Evolutionary conservation across 2,888 invertebrate species (phyloP).

Genomic region (Oligia fasciuncula): DNA sequence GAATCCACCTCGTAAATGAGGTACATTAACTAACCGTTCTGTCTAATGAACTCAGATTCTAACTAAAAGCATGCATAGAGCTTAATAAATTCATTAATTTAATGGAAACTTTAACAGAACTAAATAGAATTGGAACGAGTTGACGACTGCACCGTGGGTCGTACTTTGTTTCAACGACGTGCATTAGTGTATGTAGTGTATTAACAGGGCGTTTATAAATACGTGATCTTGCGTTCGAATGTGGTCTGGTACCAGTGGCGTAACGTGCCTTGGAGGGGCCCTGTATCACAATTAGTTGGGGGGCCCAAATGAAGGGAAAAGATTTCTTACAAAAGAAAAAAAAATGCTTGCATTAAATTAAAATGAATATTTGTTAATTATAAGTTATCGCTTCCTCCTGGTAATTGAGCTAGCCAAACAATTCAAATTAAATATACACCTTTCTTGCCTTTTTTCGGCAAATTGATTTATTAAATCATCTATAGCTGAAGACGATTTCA

Average conservation of each 20-base stretch:
- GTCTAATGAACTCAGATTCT: slow-evolving; percentile 10
- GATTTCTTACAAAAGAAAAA: no score
- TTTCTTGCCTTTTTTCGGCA: no score
- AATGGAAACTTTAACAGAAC: slow-evolving; percentile 4
- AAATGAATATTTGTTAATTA: no score
- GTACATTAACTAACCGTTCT: slow-evolving; percentile 10
- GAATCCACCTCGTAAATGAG: slow-evolving; percentile 5
- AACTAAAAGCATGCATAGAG: slow-evolving; percentile 14
- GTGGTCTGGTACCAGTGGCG: not conserved
- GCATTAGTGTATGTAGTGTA: not conserved
- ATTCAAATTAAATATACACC: no score
- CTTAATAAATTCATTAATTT: slow-evolving; percentile 20
- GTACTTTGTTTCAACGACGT: slow-evolving; percentile 1
- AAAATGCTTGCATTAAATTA: no score
- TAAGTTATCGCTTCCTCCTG: no score
- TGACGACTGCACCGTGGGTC: not conserved
- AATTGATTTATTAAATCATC: no score
- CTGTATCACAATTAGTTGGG: no score
- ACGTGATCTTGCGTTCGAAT: not conserved
- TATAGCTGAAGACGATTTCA: no score
- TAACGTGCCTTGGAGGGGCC: no score
- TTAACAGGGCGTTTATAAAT: not conserved
- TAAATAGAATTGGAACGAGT: not conserved
- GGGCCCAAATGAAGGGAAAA: no score
- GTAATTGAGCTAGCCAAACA: no score